Base-by-base conservation (phyloP, 2,113 vertebrate genomes). In the Gila orcuttii region DNA sequence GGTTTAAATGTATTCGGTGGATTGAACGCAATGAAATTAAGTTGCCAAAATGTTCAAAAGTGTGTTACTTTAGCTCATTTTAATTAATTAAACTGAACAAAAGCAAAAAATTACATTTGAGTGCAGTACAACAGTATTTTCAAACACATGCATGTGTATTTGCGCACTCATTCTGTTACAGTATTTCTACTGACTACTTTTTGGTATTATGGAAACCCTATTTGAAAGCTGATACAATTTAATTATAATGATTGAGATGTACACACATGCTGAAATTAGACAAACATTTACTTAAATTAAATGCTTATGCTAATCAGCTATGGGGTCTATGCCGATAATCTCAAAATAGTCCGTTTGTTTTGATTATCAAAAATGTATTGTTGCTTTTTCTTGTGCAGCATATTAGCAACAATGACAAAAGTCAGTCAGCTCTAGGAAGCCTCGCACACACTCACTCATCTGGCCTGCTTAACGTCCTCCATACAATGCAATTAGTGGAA, bases 401-500 rank as follows among this genome's bases (percentile, higher is more conserved):
- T n/a, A 28, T 28, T 28, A 50, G 39, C 69, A 73, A 45, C 39
- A 42, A 6, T 74, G 42, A 15, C 42, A 25, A 64, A 69, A 28
- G 28, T 28, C 15, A 77, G 47, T 77, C 75, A 10, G 47, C 17
- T 55, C 13, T 52, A 55, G 47, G 28, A 77, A 77, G n/a, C 50
- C 55, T 39, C 23, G 55, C 19, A 52, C 11, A 59, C n/a, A 15
- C 28, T 13, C 36, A 4, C 81, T 81, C 79, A 55, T n/a, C 85
- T 21, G 39, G 57, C 50, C 73, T 50, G 73, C 64, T 82, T 78
- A 82, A 83, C 9, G 6, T 79, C 66, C 68, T 31, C 78, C 82
- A 85, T 85, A 68, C 25, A 42, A 57, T 60, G 71, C 80, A 66
- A 84, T 87, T 88, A 73, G 76, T 80, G 55, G 47, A 86, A 77